A percentile compares a stretch with the other conserved stretches of the same genome.
These are phyloP conservation scores for Zhengitettix transpicula DNA, from an alignment of 2,888 invertebrate genomes.

Conservation along the genomic window DNA sequence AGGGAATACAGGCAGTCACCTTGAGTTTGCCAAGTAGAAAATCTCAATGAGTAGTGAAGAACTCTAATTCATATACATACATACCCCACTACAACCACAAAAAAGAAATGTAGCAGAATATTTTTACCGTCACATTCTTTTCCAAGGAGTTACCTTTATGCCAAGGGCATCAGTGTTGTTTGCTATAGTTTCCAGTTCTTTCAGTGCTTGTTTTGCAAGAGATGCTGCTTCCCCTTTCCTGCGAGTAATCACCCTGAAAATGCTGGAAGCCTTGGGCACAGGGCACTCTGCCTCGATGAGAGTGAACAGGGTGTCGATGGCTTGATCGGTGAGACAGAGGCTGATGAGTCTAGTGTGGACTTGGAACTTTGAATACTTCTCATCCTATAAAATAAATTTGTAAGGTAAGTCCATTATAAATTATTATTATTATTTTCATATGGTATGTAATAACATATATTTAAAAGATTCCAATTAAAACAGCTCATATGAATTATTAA, in stretches of 20 bases:
- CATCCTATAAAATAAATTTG: slow-evolving; percentile 28
- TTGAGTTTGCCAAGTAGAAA: no score
- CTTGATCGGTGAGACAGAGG: slow-evolving; percentile 48
- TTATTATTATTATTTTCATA: no score
- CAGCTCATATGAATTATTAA: no score
- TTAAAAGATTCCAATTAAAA: no score
- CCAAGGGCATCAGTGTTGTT: slow-evolving; percentile 55
- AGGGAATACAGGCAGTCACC: no score
- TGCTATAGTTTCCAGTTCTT: slow-evolving; percentile 58
- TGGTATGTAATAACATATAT: no score
- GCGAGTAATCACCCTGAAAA: slow-evolving; percentile 47
- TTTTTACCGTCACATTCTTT: no score
- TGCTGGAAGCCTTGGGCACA: slow-evolving; percentile 38
- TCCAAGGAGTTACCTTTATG: slow-evolving; percentile 39
- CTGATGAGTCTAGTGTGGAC: slow-evolving; percentile 50
- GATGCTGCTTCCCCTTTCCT: slow-evolving; percentile 45
- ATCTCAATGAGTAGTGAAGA: no score
- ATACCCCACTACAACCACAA: no score
- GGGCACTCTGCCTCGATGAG: slow-evolving; percentile 51
- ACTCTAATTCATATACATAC: no score
- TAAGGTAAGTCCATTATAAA: no score
- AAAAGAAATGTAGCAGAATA: no score
- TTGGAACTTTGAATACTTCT: slow-evolving; percentile 48
- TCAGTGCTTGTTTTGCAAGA: slow-evolving; percentile 49
- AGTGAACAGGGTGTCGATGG: slow-evolving; percentile 42